Evolutionary conservation across 1,140 invertebrate species (phyloP), one percentile per base, ranked within the genome.

Genomic region (Nomia melanderi): DNA sequence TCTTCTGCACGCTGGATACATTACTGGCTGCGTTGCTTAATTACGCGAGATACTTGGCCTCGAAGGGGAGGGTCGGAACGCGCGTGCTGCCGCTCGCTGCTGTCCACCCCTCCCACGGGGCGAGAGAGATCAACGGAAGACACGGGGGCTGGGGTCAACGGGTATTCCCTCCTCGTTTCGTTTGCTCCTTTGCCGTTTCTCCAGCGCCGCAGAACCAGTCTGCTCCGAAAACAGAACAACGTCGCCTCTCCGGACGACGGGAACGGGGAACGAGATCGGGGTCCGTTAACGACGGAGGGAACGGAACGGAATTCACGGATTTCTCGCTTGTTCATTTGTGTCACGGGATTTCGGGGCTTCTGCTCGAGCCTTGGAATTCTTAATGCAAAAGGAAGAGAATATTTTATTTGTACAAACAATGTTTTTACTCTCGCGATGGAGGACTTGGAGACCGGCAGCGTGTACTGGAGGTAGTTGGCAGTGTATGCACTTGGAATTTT

Each of bases 31-130:
- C 86, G 87, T 88, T 88, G 86, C 86, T 89, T 89, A 89, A 89
- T 89, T 89, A 89, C 88, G 87, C 86, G 84, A 89, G 87, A 86
- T 89, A 86, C 86, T 85, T 88, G 82, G 83, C 80, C 57, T 14
- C 14, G 12, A 17, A 14, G 41, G 41, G 41, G 65, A 41, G 14
- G 83, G 64, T 36, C 8, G 78, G 71, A 41, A 64, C 65, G 57
- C 73, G 65, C 83, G 62, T 75, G 54, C 50, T 77, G 47, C 25
- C 56, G 5, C 31, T 11, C 14, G 29, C 47, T n/a, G n/a, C n/a
- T n/a, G n/a, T 41, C 33, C 59, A 33, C 8, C 14, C 33, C 29
- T 8, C 1, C 1, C n/a, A 25, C 25, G 23, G 3, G 25, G 31
- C 33, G 29, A 9, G 20, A 25, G 33, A 41, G 41, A 2, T 44